Evolutionary conservation across 2,797 vertebrate species (phyloP), one percentile per base, ranked within the genome.

Genomic region (Anomalospiza imberbis): DNA sequence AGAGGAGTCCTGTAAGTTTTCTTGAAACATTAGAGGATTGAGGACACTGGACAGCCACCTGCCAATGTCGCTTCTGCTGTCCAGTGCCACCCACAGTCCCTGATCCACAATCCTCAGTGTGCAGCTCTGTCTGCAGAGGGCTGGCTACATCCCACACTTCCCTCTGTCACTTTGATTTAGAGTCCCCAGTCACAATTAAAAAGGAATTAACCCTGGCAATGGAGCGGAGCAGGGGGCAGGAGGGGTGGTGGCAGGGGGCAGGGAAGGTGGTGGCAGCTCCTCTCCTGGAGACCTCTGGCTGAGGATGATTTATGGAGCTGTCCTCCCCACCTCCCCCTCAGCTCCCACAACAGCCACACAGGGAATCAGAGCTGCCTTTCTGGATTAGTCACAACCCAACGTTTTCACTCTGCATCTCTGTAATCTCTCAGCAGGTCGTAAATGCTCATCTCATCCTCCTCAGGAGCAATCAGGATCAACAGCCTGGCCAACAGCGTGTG

Each of bases 391-490:
- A 95, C 77, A 93, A 61, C 18, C 5, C 9, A 74, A 9, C 12
- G 14, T 80, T 77, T 63, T 75, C 74, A 66, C 81, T 79, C 51
- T 10, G 15, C 51, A 81, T 89, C 87, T 55, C 79, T 44, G 22
- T 48, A 34, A 80, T 57, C 72, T 88, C 85, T 72, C 85, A 89
- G 81, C 26, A 73, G 76, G 54, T 57, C 91, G 82, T 83, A 89
- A 87, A 85, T 13, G 57, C 32, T 70, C 40, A 6, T 66, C 88
- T 76, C 71, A 7, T 74, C 77, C 62, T 92, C 65, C 89, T 94
- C 81, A 73, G 63, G 67, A 93, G 63, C 53, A 90, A 91, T 75
- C 62, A 66, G 54, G 38, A 91, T 72, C 81, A 84, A 84, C 58
- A 84, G 80, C 74, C 31, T 65, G 54, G 76, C 58, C 90, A 84